Base-by-base conservation (phyloP, 1,140 invertebrate genomes). In the Achatina immaculata region DNA sequence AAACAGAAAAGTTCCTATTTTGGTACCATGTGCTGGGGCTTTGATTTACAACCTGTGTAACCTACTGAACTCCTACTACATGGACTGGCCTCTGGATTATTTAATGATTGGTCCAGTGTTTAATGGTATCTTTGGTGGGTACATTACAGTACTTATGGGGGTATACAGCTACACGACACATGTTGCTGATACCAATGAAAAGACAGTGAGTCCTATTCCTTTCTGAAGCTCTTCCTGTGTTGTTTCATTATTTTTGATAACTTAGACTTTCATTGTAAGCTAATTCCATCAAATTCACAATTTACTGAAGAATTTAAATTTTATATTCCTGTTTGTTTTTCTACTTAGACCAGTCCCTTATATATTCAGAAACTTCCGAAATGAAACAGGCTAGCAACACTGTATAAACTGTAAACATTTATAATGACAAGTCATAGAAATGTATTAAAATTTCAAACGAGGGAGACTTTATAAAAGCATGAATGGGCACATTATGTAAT, bases 131-230 rank as follows among this genome's bases (percentile, higher is more conserved):
- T 95, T 95, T 6, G 95, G 95, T 0, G 95, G 96, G 3, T 96
- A 95, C 94, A 95, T 96, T 84, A 95, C 95, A 28, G 95, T 96
- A 94, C 94, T 96, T 82, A 96, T 97, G 94, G 95, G 95, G 24
- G 94, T 95, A 45, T 97, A 97, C 88, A 96, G 96, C 88, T 97
- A 96, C 85, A 95, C 97, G 65, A 95, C 94, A 0, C 95, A 97
- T 87, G 94, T 96, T 11, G 96, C 96, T 0, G 94, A 94, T 14
- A 93, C 95, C 76, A 94, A 95, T 89, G 94, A 94, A 78, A 93
- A 96, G 79, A 97, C 96, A 6, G 58, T 62, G 48, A 55, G 48
- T 40, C n/a, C 51, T 55, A n/a, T 55, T n/a, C n/a, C 51, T 55
- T n/a, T 55, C 51, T 55, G 14, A 16, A 14, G 14, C 51, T 55